phyloP scores from a whole-genome alignment of 2,797 vertebrate species.

The Australoheros facetus region DNA sequence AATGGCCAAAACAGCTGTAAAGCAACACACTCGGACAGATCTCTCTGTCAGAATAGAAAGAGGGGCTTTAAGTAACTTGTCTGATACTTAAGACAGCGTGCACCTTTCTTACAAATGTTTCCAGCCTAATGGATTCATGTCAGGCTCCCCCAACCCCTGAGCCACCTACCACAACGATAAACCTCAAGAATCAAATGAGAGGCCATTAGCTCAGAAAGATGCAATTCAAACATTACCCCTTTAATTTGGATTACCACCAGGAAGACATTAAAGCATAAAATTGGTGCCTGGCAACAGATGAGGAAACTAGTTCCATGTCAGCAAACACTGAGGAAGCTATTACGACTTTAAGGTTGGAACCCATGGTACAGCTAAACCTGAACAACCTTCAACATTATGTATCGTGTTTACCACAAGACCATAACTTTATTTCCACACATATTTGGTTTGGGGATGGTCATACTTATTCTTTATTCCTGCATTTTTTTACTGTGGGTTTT shows the following conservation, averaged over 20 bases:
- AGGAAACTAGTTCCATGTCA: background rate
- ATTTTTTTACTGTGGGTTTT: background rate
- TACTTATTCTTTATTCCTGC: background rate
- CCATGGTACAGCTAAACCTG: background rate
- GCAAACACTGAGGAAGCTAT: background rate
- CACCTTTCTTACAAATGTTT: background rate
- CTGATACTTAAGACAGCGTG: background rate
- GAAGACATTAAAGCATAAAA: background rate
- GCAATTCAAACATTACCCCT: background rate
- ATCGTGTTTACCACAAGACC: background rate
- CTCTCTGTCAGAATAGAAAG: background rate
- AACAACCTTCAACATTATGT: background rate
- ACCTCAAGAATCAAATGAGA: background rate
- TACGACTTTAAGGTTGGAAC: background rate
- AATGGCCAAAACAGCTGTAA: background rate
- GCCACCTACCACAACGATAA: background rate
- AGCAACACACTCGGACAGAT: too few species aligned
- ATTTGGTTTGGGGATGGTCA: background rate
- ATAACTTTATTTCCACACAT: background rate
- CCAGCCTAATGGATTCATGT: background rate
- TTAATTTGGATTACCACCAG: conserved; percentile 2
- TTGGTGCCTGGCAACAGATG: background rate
- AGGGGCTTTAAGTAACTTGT: background rate
- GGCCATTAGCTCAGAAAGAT: background rate
- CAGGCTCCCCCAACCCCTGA: background rate